Percentiles rank a stretch among this genome's conserved stretches.
Evolutionary conservation across 1,140 invertebrate species (phyloP).

Genomic region (Zophobas morio): DNA sequence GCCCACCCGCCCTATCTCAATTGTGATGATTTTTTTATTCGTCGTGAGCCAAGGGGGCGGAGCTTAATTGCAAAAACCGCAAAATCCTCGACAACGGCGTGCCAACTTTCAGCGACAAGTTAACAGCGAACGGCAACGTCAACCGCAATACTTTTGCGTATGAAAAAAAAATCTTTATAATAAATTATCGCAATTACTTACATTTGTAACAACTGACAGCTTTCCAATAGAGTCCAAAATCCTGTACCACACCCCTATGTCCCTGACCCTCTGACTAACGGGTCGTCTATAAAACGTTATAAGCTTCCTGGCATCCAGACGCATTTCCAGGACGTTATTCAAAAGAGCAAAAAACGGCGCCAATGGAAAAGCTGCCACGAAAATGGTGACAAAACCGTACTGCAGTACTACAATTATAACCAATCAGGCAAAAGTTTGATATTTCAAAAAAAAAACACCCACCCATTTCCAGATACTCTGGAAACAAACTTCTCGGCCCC

Average conservation of each 20-base stretch:
- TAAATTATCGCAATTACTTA: conserved; percentile 69
- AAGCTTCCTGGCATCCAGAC: conserved; percentile 90
- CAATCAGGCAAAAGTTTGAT: conserved; percentile 18
- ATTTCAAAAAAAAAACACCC: conserved; percentile 45
- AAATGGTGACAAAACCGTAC: conserved; percentile 93
- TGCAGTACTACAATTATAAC: conserved; percentile 78
- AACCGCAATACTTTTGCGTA: too few relatives aligned
- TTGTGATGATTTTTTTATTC: too few relatives aligned
- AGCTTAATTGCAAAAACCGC: too few relatives aligned
- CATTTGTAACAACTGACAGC: conserved; percentile 94
- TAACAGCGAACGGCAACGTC: too few relatives aligned
- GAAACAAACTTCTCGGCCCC: conserved; percentile 92
- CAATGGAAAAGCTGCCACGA: conserved; percentile 91
- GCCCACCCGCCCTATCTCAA: too few relatives aligned
- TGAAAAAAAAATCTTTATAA: too few relatives aligned
- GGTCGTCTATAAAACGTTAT: conserved; percentile 88
- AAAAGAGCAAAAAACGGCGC: conserved; percentile 90
- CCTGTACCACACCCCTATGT: conserved; percentile 94
- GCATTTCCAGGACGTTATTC: conserved; percentile 92
- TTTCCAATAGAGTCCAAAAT: conserved; percentile 93
- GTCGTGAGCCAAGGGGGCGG: too few relatives aligned
- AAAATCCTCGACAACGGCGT: too few relatives aligned
- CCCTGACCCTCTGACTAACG: conserved; percentile 85
- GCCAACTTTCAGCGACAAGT: too few relatives aligned
- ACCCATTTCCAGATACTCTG: conserved; percentile 99